A percentile compares a stretch with the other conserved stretches of the same genome.
These are phyloP conservation scores for Lepidurus apus DNA, from an alignment of 1,140 invertebrate species.

Conservation along the genomic window DNA sequence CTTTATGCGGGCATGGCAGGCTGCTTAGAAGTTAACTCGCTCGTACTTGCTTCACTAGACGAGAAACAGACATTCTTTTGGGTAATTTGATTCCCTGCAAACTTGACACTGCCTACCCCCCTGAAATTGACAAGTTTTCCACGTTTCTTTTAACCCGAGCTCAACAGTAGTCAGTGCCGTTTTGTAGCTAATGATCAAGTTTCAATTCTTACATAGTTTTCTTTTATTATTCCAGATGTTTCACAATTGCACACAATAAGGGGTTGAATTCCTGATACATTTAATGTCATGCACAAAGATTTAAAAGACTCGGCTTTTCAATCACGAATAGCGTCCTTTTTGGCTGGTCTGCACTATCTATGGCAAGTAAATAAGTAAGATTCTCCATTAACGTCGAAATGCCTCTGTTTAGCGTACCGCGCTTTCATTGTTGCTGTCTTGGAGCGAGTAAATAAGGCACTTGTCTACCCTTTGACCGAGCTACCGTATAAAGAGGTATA, in stretches of 20 bases:
- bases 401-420: too few species aligned
- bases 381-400: too few species aligned
- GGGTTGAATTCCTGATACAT: too few species aligned
- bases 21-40: neutral
- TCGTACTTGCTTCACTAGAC: neutral
- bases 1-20: neutral
- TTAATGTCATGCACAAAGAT: too few species aligned
- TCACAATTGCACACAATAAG: too few species aligned
- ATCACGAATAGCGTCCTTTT: too few species aligned
- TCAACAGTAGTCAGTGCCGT: neutral
- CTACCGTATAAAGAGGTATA: neutral
- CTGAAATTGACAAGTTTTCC: neutral
- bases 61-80: neutral
- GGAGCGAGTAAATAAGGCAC: too few species aligned
- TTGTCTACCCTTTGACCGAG: neutral
- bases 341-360: too few species aligned
- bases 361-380: too few species aligned
- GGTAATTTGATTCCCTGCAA: neutral
- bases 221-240: neutral
- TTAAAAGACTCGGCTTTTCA: too few species aligned
- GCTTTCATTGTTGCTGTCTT: too few species aligned
- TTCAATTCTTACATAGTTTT: neutral
- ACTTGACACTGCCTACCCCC: neutral
- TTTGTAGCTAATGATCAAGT: conserved; percentile 4
- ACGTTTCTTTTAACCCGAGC: neutral